Conservation (phyloP, 1,140 invertebrate species). For the Bemisia tabaci region DNA sequence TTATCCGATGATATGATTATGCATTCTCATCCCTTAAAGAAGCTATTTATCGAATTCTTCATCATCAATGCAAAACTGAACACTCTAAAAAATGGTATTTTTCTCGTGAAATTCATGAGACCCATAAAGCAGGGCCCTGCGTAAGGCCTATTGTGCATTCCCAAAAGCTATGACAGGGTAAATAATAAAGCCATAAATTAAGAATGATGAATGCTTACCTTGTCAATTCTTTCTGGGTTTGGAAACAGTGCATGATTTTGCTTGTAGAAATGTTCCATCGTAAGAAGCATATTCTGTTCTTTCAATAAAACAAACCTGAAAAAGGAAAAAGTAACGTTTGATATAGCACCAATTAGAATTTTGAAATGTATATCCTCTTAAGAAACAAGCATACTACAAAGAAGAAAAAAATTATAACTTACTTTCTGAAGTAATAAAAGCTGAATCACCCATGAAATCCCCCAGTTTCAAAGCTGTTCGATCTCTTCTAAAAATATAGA, state of each 20-base stretch:
- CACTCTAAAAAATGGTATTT: too few species aligned
- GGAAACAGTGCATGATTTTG: slow-evolving; percentile 60
- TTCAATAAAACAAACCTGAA: slow-evolving; percentile 81
- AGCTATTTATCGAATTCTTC: too few species aligned
- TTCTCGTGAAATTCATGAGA: too few species aligned
- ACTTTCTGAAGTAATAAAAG: background rate
- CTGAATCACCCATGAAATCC: background rate
- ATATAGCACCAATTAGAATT: background rate
- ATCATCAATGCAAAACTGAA: too few species aligned
- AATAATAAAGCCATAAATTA: too few species aligned
- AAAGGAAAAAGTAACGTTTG: slow-evolving; percentile 16
- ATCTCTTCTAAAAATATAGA: too few species aligned
- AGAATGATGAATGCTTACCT: slow-evolving; percentile 42
- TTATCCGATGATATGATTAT: too few species aligned
- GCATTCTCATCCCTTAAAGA: too few species aligned
- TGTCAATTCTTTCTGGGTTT: slow-evolving; percentile 88
- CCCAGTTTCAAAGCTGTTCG: too few species aligned
- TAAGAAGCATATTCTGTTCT: slow-evolving; percentile 92
- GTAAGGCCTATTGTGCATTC: too few species aligned
- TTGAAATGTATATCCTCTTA: background rate
- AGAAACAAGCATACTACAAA: background rate
- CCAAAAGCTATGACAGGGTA: too few species aligned
- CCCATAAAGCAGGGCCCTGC: too few species aligned
- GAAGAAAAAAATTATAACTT: background rate
- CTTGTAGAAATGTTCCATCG: slow-evolving; percentile 81